Percentiles rank a stretch among this genome's conserved stretches.
Evolutionary conservation across 1,140 invertebrate species (phyloP).

Genomic region (Metopolophium dirhodum): DNA sequence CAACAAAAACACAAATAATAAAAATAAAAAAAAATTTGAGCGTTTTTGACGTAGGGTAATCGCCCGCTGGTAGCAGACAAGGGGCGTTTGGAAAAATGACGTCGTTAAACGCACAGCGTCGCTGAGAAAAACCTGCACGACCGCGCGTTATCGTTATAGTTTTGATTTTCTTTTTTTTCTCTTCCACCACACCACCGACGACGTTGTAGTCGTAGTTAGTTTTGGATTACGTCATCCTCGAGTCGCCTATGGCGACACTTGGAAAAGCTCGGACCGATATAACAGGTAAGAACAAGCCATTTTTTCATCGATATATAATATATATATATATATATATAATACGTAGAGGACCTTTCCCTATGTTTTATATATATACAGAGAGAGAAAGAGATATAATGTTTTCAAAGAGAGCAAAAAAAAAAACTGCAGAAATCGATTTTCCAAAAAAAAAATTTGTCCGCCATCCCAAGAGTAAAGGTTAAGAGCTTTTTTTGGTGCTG

Average conservation of each 20-base stretch:
- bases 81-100: conserved; percentile 45
- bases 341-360: neutral
- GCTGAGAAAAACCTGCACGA: neutral
- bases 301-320: neutral
- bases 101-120: conserved; percentile 47
- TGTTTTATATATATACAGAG: neutral
- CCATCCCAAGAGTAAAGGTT: neutral
- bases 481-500: neutral
- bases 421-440: neutral
- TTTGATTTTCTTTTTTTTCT: conserved; percentile 44
- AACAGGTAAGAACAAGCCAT: neutral
- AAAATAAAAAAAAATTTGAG: neutral
- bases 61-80: conserved; percentile 37
- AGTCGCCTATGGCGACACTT: conserved; percentile 16
- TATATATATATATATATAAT: neutral
- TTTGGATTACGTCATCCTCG: conserved; percentile 16
- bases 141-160: conserved; percentile 42
- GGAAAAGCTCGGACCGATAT: neutral
- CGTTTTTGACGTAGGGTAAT: conserved; percentile 30
- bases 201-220: neutral
- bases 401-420: neutral
- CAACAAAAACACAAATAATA: neutral
- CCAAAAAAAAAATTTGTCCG: neutral
- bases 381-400: neutral
- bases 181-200: neutral